A percentile compares a stretch with the other conserved stretches of the same genome.
Evolutionary conservation across 35 echinoderm and acorn worm genomes (phyloP).

Genomic region (Apostichopus parvimensis): DNA sequence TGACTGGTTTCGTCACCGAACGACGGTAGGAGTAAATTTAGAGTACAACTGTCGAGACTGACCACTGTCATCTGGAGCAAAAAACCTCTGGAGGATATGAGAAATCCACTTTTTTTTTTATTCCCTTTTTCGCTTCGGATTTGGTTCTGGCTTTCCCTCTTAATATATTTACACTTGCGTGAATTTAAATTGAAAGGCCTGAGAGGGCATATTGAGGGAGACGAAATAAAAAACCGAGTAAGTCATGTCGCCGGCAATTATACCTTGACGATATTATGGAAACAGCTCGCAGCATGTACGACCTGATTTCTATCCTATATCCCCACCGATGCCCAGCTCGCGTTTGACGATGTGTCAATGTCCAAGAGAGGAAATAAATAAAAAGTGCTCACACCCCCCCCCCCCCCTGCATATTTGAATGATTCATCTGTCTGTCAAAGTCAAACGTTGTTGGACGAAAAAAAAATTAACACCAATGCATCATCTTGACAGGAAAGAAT

Average conservation of each 20-base stretch:
- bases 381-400: neutral
- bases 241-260: conserved; percentile 28
- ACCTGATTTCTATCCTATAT: neutral
- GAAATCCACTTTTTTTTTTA: neutral
- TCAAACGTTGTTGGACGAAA: neutral
- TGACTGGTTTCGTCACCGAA: neutral
- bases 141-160: neutral
- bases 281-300: conserved; percentile 6
- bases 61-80: neutral
- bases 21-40: neutral
- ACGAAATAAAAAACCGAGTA: neutral
- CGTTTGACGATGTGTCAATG: neutral
- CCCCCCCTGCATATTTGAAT: neutral
- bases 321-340: no score
- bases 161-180: neutral
- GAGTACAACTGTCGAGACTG: neutral
- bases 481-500: no score
- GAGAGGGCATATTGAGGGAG: neutral
- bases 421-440: neutral
- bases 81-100: neutral
- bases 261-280: conserved; percentile 33
- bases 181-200: conserved; percentile 33
- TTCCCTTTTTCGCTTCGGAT: neutral
- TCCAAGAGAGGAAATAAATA: neutral
- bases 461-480: no score